Conservation (phyloP, 1,140 invertebrate species). For the Aphelenchoides avenae region DNA sequence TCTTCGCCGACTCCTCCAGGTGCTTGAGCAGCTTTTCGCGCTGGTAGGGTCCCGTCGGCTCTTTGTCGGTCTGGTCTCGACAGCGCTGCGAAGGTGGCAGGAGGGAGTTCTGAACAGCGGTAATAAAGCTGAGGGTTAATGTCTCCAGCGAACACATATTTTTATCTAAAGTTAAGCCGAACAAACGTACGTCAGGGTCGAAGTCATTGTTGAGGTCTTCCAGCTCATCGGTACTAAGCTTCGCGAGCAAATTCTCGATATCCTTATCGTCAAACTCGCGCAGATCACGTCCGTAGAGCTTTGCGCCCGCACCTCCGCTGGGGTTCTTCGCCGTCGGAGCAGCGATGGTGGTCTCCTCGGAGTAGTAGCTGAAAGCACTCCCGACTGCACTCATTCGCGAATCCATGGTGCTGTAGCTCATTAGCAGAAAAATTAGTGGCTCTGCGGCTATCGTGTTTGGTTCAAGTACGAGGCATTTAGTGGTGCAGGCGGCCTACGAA, state of each 20-base stretch:
- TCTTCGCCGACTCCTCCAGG: conserved; percentile 91
- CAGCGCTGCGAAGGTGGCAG: conserved; percentile 90
- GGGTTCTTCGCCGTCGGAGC: conserved; percentile 20
- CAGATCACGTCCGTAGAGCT: conserved; percentile 81
- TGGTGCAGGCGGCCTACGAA: too few relatives aligned
- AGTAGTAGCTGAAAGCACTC: conserved; percentile 37
- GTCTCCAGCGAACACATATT: conserved; percentile 26
- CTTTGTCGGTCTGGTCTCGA: conserved; percentile 89
- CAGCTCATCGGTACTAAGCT: conserved; percentile 89
- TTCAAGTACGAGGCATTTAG: too few relatives aligned
- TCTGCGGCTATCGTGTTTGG: too few relatives aligned
- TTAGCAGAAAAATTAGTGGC: too few relatives aligned
- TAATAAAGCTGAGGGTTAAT: conserved; percentile 10
- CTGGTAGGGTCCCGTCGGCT: conserved; percentile 87
- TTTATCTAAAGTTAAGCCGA: too few relatives aligned
- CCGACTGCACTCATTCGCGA: too few relatives aligned
- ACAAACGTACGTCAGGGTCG: conserved; percentile 94
- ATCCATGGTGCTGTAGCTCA: too few relatives aligned
- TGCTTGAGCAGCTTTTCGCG: conserved; percentile 93
- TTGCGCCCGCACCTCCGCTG: conserved; percentile 25
- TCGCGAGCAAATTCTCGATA: conserved; percentile 87
- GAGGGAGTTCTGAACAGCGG: conserved; percentile 76
- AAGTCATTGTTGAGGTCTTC: conserved; percentile 95
- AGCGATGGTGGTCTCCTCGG: conserved; percentile 39
- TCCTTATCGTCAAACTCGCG: conserved; percentile 90